A percentile compares a stretch with the other conserved stretches of the same genome.
Conservation (phyloP, 2,888 invertebrate species). For the Pachydiplax longipennis region DNA sequence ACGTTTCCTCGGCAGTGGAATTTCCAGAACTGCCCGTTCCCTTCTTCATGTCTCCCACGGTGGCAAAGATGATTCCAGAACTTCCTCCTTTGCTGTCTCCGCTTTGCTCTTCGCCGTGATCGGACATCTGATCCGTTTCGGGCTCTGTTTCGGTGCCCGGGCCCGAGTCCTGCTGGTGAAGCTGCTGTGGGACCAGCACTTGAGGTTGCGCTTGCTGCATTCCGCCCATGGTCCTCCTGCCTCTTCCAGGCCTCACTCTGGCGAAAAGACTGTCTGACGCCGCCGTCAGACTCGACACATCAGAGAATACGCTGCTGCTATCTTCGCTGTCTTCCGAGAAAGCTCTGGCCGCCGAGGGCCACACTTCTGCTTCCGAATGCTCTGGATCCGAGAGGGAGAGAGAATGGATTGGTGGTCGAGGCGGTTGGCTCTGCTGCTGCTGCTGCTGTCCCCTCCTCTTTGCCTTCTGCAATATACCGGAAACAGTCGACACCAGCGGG, state of each 20-base stretch:
- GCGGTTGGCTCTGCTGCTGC: slow-evolving; percentile 69
- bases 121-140: slow-evolving; percentile 62
- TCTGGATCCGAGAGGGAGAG: slow-evolving; percentile 49
- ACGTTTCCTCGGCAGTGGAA: slow-evolving; percentile 61
- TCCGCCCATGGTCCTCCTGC: slow-evolving; percentile 57
- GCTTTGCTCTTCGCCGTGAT: slow-evolving; percentile 63
- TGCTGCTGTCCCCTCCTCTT: slow-evolving; percentile 69
- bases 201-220: slow-evolving; percentile 57
- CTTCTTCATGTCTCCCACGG: slow-evolving; percentile 77
- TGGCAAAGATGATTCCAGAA: slow-evolving; percentile 72
- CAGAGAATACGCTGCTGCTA: slow-evolving; percentile 68
- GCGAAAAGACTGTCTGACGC: slow-evolving; percentile 71
- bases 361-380: slow-evolving; percentile 72
- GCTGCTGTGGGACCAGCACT: slow-evolving; percentile 64
- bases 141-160: slow-evolving; percentile 67
- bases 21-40: slow-evolving; percentile 57
- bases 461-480: slow-evolving; percentile 84
- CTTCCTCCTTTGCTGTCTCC: slow-evolving; percentile 67
- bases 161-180: slow-evolving; percentile 57
- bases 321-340: slow-evolving; percentile 71
- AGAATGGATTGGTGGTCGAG: slow-evolving; percentile 55
- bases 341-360: slow-evolving; percentile 62
- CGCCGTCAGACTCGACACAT: slow-evolving; percentile 60
- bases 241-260: slow-evolving; percentile 64
- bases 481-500: slow-evolving; percentile 82